Percentiles rank a stretch among this genome's conserved stretches.
Conservation (phyloP, 2,888 invertebrate genomes). For the Cabera pusaria region DNA sequence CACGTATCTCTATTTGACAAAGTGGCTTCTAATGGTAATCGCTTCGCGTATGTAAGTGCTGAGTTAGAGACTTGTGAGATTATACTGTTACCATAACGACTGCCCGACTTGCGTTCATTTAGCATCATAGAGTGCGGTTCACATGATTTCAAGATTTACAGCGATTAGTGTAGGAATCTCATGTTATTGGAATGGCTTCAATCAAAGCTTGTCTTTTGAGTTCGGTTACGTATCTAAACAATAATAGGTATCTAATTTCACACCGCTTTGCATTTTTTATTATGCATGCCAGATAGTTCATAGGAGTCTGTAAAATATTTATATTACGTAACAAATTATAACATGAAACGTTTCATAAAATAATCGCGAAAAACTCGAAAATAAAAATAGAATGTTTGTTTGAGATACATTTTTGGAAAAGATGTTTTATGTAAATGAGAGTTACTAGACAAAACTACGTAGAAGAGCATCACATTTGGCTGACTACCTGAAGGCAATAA, state of each 20-base stretch:
- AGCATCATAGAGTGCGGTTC: constrained; percentile 70
- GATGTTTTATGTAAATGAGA: no score
- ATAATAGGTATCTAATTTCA: constrained; percentile 55
- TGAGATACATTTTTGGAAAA: no score
- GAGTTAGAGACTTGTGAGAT: constrained; percentile 59
- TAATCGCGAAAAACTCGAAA: no score
- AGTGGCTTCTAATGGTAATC: constrained; percentile 70
- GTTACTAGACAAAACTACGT: no score
- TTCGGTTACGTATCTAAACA: constrained; percentile 57
- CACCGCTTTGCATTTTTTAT: constrained; percentile 82
- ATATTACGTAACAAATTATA: constrained; percentile 34
- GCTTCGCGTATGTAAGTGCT: constrained; percentile 77
- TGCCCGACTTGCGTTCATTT: constrained; percentile 66
- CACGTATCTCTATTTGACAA: constrained; percentile 61
- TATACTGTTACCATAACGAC: constrained; percentile 46
- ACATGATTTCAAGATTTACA: constrained; percentile 64
- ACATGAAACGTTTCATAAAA: no score
- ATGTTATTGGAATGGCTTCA: constrained; percentile 79
- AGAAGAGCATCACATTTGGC: no score
- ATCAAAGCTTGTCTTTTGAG: constrained; percentile 74
- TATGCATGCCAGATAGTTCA: constrained; percentile 78
- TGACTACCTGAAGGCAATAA: no score
- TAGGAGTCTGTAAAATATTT: constrained; percentile 68
- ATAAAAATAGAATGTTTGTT: no score
- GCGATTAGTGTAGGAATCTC: constrained; percentile 54